Percentiles rank a stretch among this genome's conserved stretches.
Conservation (phyloP, 2,797 vertebrate species). For the Paedocypris micromegethes region DNA sequence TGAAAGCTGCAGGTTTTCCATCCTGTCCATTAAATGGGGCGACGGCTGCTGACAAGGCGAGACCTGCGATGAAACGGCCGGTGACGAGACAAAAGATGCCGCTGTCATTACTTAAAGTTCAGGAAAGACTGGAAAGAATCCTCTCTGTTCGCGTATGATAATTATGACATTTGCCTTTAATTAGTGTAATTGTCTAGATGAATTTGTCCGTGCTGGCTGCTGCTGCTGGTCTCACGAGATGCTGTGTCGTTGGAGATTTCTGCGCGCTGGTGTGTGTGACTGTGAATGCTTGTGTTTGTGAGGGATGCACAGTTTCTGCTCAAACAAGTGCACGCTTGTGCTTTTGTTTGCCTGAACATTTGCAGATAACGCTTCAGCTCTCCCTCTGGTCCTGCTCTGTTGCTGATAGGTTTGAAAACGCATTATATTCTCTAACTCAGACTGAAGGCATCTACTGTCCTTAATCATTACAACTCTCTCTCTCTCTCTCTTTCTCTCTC, state of each 20-base stretch:
- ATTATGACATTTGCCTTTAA: constrained; percentile 48
- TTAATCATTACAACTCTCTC: constrained; percentile 20
- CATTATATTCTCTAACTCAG: constrained; percentile 6
- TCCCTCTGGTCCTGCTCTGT: constrained; percentile 16
- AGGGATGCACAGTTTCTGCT: not conserved
- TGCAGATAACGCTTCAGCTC: not conserved
- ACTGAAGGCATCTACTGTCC: constrained; percentile 19
- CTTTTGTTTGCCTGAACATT: not conserved
- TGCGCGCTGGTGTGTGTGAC: constrained; percentile 5
- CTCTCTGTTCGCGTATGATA: constrained; percentile 38
- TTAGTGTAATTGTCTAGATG: constrained; percentile 45
- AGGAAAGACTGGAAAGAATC: constrained; percentile 27
- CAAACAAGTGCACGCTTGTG: not conserved
- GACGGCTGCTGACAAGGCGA: constrained; percentile 12
- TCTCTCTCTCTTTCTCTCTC: not conserved
- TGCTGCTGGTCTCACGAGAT: constrained; percentile 8
- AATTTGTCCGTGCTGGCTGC: constrained; percentile 28
- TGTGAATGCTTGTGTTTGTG: constrained; percentile 2
- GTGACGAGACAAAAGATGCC: constrained; percentile 27
- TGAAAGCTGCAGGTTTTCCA: constrained; percentile 11
- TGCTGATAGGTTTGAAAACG: constrained; percentile 16
- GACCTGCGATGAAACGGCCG: constrained; percentile 30
- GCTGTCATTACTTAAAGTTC: constrained; percentile 31
- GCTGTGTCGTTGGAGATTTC: constrained; percentile 4
- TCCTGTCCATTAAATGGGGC: constrained; percentile 19